These are phyloP conservation scores for Ichneumoninae sp. DNA, from an alignment of 2,888 invertebrate genomes.

Conservation along the genomic window DNA sequence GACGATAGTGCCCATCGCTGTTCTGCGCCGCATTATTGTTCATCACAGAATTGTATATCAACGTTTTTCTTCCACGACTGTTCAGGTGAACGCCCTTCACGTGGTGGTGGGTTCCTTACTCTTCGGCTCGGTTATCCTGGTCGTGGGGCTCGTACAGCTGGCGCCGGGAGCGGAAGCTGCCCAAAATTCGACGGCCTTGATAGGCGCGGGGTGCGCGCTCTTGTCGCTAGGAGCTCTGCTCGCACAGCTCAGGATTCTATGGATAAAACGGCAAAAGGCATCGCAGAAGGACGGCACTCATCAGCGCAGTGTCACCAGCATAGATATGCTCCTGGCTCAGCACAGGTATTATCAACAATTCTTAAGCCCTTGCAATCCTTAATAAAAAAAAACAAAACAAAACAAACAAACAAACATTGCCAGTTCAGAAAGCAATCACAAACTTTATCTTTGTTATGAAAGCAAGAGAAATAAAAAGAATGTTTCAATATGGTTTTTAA, in stretches of 20 bases:
- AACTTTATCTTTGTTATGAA: not conserved
- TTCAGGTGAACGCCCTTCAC: conserved; percentile 90
- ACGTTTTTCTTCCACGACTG: not conserved
- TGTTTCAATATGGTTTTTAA: too few species aligned
- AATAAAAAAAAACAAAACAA: not conserved
- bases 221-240: conserved; percentile 88
- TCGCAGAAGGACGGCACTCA: conserved; percentile 85
- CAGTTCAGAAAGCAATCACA: not conserved
- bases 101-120: conserved; percentile 90
- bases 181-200: conserved; percentile 89
- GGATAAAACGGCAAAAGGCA: conserved; percentile 86
- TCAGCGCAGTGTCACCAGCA: conserved; percentile 85
- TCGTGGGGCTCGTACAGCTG: conserved; percentile 91
- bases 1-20: too few species aligned
- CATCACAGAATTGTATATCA: not conserved
- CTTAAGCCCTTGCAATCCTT: not conserved
- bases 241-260: conserved; percentile 88
- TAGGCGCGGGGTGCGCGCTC: conserved; percentile 88
- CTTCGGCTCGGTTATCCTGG: conserved; percentile 90
- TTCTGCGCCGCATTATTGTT: too few species aligned
- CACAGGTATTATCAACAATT: conserved; percentile 82
- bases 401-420: not conserved
- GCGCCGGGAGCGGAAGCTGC: conserved; percentile 92
- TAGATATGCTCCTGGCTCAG: conserved; percentile 85
- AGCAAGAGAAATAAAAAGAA: not conserved